Evolutionary conservation across 2,113 vertebrate species (phyloP).

Genomic region (Aspiorhynchus laticeps): DNA sequence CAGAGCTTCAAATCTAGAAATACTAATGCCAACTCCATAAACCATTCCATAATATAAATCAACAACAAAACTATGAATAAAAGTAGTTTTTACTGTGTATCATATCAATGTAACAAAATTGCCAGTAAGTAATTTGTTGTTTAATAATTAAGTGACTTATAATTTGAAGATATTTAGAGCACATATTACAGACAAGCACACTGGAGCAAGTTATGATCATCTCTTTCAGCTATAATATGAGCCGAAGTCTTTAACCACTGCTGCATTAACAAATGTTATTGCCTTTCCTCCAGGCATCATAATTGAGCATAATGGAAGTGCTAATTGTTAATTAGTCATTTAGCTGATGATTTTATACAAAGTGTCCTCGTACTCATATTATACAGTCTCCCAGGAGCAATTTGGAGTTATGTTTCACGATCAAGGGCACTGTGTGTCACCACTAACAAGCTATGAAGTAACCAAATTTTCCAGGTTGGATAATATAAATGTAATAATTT

Average conservation of each 20-base stretch:
- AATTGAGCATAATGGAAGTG: neutral
- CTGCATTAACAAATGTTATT: neutral
- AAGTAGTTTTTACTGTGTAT: neutral
- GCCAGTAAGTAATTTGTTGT: neutral
- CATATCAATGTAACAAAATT: neutral
- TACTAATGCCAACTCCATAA: neutral
- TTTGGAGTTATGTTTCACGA: neutral
- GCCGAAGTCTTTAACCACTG: neutral
- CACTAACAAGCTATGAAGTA: neutral
- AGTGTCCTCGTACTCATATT: neutral
- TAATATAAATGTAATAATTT: neutral
- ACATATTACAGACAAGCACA: neutral
- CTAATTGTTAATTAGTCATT: conserved; percentile 23
- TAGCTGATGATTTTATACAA: conserved; percentile 22
- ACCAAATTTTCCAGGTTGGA: neutral
- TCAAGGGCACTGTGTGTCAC: neutral
- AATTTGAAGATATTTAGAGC: neutral
- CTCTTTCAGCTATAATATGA: neutral
- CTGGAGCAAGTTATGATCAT: neutral
- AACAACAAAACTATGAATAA: neutral
- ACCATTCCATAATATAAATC: neutral
- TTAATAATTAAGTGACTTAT: neutral
- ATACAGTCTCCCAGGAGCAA: neutral
- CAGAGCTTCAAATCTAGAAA: neutral
- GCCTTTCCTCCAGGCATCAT: conserved; percentile 8